These are phyloP conservation scores for Zhuqinia jingwanae DNA, from an alignment of 2,888 invertebrate species.

Conservation along the genomic window DNA sequence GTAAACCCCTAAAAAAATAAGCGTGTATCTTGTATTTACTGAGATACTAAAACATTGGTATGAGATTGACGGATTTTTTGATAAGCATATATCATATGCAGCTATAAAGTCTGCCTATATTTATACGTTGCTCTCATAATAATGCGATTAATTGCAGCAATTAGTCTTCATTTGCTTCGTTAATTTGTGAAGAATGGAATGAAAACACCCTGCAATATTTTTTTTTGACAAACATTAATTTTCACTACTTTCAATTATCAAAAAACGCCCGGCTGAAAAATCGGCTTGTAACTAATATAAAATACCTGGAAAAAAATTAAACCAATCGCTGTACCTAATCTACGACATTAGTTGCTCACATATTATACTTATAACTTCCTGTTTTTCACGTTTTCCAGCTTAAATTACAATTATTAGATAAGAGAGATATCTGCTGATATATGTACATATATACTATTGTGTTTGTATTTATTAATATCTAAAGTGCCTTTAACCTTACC, in stretches of 20 bases:
- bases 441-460: background rate
- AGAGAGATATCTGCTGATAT: background rate
- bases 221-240: background rate
- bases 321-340: too few relatives aligned
- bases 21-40: background rate
- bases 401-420: background rate
- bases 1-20: too few relatives aligned
- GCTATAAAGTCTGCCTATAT: background rate
- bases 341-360: too few relatives aligned
- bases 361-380: conserved; percentile 5
- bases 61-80: background rate
- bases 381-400: conserved; percentile 28
- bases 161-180: conserved; percentile 50
- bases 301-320: too few relatives aligned
- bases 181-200: background rate
- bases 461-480: background rate
- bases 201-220: conserved; percentile 21
- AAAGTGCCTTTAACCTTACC: background rate
- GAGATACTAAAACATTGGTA: background rate
- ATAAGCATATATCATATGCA: background rate
- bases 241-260: too few relatives aligned
- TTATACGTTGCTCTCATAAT: conserved; percentile 17
- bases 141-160: conserved; percentile 50
- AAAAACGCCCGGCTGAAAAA: too few relatives aligned
- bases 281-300: too few relatives aligned